A percentile compares a stretch with the other conserved stretches of the same genome.
Evolutionary conservation across 2,888 invertebrate genomes (phyloP).

Genomic region (Lithophane ornitopus): DNA sequence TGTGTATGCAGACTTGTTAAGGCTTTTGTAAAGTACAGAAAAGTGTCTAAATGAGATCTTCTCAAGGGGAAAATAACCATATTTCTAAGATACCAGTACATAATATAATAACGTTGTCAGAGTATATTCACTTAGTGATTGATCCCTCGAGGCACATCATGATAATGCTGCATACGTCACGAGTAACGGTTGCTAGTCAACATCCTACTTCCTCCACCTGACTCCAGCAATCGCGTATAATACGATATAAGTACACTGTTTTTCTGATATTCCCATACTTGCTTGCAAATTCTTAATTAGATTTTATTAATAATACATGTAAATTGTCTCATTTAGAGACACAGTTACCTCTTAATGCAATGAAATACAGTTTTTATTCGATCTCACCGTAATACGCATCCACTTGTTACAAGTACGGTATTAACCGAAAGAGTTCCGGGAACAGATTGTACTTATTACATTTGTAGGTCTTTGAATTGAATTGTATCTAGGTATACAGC

Average conservation of each 20-base stretch:
- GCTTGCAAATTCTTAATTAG: constrained; percentile 40
- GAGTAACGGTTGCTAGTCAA: constrained; percentile 43
- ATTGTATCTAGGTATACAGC: constrained; percentile 61
- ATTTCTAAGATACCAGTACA: background rate
- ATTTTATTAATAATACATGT: constrained; percentile 45
- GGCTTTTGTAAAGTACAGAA: no score
- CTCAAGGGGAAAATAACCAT: background rate
- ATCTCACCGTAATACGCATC: constrained; percentile 22
- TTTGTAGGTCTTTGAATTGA: constrained; percentile 57
- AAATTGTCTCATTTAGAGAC: constrained; percentile 42
- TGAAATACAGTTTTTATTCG: constrained; percentile 42
- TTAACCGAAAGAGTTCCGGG: constrained; percentile 53
- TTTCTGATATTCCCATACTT: constrained; percentile 36
- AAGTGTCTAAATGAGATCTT: background rate
- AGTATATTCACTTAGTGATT: constrained; percentile 41
- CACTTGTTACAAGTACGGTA: constrained; percentile 19
- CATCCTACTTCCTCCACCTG: constrained; percentile 4
- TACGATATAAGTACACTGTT: constrained; percentile 21
- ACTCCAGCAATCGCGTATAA: constrained; percentile 12
- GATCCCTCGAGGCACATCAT: constrained; percentile 7
- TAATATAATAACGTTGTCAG: constrained; percentile 5
- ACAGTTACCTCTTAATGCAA: constrained; percentile 28
- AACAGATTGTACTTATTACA: constrained; percentile 44
- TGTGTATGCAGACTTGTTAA: background rate
- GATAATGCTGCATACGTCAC: constrained; percentile 24